A percentile compares a stretch with the other conserved stretches of the same genome.
phyloP scores from a whole-genome alignment of 2,888 invertebrate species.

The Agrilus cyanescens region DNA sequence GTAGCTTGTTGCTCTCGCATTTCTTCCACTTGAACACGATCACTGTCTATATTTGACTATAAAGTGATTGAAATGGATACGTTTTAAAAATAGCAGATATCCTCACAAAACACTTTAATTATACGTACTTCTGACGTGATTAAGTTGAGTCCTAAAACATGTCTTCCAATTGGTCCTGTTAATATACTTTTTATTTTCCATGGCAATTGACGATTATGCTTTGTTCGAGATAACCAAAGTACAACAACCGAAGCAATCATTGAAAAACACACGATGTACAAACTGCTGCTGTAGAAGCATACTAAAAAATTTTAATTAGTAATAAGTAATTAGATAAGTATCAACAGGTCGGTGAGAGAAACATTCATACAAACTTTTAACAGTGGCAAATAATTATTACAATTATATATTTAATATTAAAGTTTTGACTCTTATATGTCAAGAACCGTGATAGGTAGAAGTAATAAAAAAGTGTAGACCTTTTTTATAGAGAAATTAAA shows the following conservation, averaged over 20 bases:
- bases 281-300: slow-evolving; percentile 42
- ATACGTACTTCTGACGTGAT: slow-evolving; percentile 34
- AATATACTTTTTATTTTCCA: slow-evolving; percentile 39
- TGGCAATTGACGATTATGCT: slow-evolving; percentile 37
- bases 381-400: too few species aligned
- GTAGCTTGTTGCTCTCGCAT: slow-evolving; percentile 35
- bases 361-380: too few species aligned
- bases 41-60: slow-evolving; percentile 21
- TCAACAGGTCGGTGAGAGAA: too few species aligned
- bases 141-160: slow-evolving; percentile 31
- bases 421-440: too few species aligned
- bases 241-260: slow-evolving; percentile 42
- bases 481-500: too few species aligned
- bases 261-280: slow-evolving; percentile 42
- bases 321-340: not conserved
- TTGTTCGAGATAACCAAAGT: slow-evolving; percentile 40
- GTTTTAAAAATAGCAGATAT: too few species aligned
- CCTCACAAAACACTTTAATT: not conserved
- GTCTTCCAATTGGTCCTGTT: slow-evolving; percentile 34
- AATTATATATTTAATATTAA: too few species aligned
- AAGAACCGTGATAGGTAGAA: too few species aligned
- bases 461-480: too few species aligned
- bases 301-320: slow-evolving; percentile 36
- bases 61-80: slow-evolving; percentile 3
- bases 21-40: slow-evolving; percentile 32